phyloP scores from a whole-genome alignment of 2,888 invertebrate genomes.

The Tillus elongatus region DNA sequence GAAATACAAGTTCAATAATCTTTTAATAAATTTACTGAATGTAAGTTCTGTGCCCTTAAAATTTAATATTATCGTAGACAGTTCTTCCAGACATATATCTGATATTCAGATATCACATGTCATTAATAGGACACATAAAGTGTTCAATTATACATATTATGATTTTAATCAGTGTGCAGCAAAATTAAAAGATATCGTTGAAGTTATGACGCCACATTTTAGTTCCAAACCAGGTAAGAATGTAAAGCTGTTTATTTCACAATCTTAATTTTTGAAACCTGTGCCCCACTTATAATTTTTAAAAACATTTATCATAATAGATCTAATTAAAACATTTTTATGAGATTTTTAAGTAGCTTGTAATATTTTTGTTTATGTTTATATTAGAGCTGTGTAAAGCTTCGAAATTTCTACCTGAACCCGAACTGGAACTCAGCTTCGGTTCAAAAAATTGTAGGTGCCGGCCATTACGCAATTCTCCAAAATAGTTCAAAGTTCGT shows the following conservation, averaged over 20 bases:
- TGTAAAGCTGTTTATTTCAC: slow-evolving; percentile 4
- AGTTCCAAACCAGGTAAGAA: slow-evolving; percentile 53
- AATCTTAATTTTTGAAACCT: no score
- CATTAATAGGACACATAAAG: slow-evolving; percentile 32
- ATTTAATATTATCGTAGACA: slow-evolving; percentile 55
- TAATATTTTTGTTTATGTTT: no score
- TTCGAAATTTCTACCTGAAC: no score
- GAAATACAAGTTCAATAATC: slow-evolving; percentile 45
- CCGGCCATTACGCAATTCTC: no score
- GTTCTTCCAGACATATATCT: slow-evolving; percentile 48
- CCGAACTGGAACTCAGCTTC: no score
- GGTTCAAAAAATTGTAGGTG: no score
- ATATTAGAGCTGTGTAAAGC: no score
- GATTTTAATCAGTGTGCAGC: slow-evolving; percentile 53
- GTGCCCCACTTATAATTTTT: slow-evolving; percentile 13
- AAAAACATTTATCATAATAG: no score
- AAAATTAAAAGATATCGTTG: slow-evolving; percentile 53
- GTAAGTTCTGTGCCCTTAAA: slow-evolving; percentile 46
- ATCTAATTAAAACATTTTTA: no score
- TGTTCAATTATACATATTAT: slow-evolving; percentile 46
- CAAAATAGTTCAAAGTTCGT: no score
- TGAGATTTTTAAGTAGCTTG: no score
- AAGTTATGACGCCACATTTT: slow-evolving; percentile 61
- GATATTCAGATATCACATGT: slow-evolving; percentile 38
- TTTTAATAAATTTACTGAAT: slow-evolving; percentile 44